Evolutionary conservation across 2,888 invertebrate species (phyloP).

Genomic region (Spodoptera littoralis): DNA sequence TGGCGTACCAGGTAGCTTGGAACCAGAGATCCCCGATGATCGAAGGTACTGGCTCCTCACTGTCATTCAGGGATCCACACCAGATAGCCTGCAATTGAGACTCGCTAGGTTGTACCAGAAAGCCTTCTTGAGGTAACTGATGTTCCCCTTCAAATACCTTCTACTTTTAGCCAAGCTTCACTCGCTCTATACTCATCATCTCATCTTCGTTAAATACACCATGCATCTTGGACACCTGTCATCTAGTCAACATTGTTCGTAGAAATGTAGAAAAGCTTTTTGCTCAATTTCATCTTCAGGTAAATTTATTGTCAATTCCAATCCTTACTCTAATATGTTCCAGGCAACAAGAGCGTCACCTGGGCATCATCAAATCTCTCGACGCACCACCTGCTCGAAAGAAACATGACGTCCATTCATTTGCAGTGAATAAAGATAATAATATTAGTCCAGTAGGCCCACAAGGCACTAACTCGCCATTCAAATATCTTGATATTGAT

Average conservation of each 20-base stretch:
- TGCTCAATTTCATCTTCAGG: conserved; percentile 13
- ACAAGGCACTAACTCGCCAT: conserved; percentile 67
- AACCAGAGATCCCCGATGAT: conserved; percentile 89
- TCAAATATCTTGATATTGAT: conserved; percentile 73
- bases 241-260: background rate
- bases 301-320: background rate
- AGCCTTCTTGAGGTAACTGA: conserved; percentile 92
- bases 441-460: conserved; percentile 63
- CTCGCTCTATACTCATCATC: conserved; percentile 11
- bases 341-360: conserved; percentile 94
- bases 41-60: conserved; percentile 95
- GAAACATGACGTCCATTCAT: conserved; percentile 86
- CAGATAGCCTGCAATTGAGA: conserved; percentile 92
- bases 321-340: conserved; percentile 50
- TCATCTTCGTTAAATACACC: too few relatives aligned
- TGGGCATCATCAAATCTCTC: conserved; percentile 91
- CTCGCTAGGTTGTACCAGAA: conserved; percentile 93
- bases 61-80: conserved; percentile 90
- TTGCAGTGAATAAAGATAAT: conserved; percentile 78
- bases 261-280: conserved; percentile 23
- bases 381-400: conserved; percentile 82
- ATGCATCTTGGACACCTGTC: too few relatives aligned
- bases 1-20: conserved; percentile 81
- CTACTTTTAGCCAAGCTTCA: conserved; percentile 29
- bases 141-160: conserved; percentile 23